These are phyloP conservation scores for Theonella swinhoei DNA, from an alignment of 37 sponge, comb jelly and placozoan genomes.

Conservation along the genomic window DNA sequence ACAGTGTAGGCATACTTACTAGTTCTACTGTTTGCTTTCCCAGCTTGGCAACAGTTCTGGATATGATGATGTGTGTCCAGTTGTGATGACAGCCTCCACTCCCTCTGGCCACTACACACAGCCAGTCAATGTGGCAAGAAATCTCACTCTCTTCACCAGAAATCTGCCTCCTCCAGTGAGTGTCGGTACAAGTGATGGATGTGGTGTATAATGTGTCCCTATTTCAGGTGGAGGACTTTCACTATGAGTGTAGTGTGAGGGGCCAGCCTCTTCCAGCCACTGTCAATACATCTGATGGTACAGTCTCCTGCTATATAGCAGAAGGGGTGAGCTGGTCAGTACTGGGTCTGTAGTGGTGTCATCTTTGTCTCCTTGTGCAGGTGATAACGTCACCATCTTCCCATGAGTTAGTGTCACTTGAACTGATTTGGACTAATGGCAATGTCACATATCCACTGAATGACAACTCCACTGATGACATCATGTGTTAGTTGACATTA, in stretches of 20 bases:
- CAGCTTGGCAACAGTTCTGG: neutral
- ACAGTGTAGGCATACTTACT: no score
- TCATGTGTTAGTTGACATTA: neutral
- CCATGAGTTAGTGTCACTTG: neutral
- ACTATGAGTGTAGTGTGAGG: neutral
- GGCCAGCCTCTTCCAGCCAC: neutral
- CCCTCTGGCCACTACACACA: conserved; percentile 21
- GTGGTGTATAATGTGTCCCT: no score
- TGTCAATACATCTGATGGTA: neutral
- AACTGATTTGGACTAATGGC: conserved; percentile 9
- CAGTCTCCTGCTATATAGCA: neutral
- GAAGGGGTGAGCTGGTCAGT: neutral
- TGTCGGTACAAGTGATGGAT: no score
- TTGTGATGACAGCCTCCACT: conserved; percentile 7
- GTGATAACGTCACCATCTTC: neutral
- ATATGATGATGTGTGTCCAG: conserved; percentile 45
- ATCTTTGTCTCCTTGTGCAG: neutral
- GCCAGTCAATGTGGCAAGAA: conserved; percentile 19
- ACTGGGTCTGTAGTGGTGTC: no score
- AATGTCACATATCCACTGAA: no score
- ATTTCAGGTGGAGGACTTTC: no score
- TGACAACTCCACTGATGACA: no score
- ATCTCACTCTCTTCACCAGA: conserved; percentile 29
- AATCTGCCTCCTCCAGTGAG: conserved; percentile 41
- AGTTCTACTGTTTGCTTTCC: no score